Base-by-base conservation (phyloP, 2,888 invertebrate genomes). In the Ectemnius lituratus region DNA sequence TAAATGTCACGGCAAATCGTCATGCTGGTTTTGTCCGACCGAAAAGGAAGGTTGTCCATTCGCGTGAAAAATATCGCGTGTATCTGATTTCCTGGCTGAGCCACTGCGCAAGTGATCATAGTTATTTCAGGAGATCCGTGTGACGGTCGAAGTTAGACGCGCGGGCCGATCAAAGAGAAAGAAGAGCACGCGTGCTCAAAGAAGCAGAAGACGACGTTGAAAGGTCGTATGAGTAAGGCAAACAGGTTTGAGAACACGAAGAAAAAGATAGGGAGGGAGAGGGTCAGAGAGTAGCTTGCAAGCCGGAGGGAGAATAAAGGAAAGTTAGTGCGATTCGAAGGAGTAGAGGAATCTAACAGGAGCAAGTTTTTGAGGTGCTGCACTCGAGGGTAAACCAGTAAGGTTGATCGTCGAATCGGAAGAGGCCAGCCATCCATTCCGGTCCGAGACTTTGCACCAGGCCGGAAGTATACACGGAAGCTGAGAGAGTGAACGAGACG, bases 361-460 rank as follows among this genome's bases (percentile, higher is more conserved):
- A 77, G 4, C 52, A 82, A 84, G 76, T 85, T 81, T 84, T 76
- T 78, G 77, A 78, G 73, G 63, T 74, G 78, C 81, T 73, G 73
- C 75, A 76, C 72, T 77, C 81, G 81, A 85, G 82, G 71, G 84
- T 83, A 77, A 81, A 80, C 69, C 58, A 74, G 80, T 76, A 81
- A 78, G 79, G 86, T 77, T 80, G 83, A 72, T 73, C 82, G 76
- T 23, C 84, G 82, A 72, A 81, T 78, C 80, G 86, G 81, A 84
- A 86, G 78, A 73, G 75, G 65, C 75, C 77, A 70, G 74, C 76
- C 79, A 77, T 85, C 79, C 81, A 83, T 85, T 85, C 82, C 82
- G 77, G 70, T 83, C 70, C 75, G 70, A 68, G 70, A 62, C 70
- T 65, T 72, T 67, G 64, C 71, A 45, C 79, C 72, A 71, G 67